Evolutionary conservation across 2,888 invertebrate species (phyloP), one percentile per base, ranked within the genome.

Genomic region (Scaptomyza flava): DNA sequence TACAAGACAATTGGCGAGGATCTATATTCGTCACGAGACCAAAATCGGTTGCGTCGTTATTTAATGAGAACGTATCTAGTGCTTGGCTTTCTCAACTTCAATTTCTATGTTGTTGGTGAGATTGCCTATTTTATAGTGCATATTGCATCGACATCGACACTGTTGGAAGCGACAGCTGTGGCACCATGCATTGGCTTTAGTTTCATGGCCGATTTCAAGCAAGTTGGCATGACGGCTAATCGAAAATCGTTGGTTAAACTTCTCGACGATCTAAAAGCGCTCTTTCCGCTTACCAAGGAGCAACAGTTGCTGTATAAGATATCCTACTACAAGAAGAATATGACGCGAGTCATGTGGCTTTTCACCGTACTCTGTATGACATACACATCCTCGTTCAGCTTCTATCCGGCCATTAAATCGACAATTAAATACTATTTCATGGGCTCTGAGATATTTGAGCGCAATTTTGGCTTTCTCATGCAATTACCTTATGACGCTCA

Each of bases 1-100:
- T 90, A 88, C 47, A 85, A 83, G 71, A 87, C 87, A 9, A 89
- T 89, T 34, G 89, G 90, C 6, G 89, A 89, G 63, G 87, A 89
- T 62, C 61, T 90, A 4, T 83, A 86, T n/a, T 79, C 82, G 46
- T 71, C 79, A 0, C 57, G 85, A 6, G 83, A 85, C 6, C 57
- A 64, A 12, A 78, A 81, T 46, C 53, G 63, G 0, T 0, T 74
- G 1, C 66, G 86, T 0, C 72, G 84, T 2, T 81, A 81, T 60
- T 6, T 79, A 11, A 1, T 85, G 47, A 77, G 82, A 0, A 46
- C 80, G 3, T 83, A 83, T 58, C 42, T 83, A 61, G 58, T 83
- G 1, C 5, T 74, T 2, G 88, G 87, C 0, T 77, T 90, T 3
- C 41, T 83, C 3, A 90, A 90, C 61, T 89, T 91, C 48, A 87